Percentiles rank a stretch among this genome's conserved stretches.
phyloP scores from a whole-genome alignment of 1,140 invertebrate species.

The Zaprionus kolodkinae region DNA sequence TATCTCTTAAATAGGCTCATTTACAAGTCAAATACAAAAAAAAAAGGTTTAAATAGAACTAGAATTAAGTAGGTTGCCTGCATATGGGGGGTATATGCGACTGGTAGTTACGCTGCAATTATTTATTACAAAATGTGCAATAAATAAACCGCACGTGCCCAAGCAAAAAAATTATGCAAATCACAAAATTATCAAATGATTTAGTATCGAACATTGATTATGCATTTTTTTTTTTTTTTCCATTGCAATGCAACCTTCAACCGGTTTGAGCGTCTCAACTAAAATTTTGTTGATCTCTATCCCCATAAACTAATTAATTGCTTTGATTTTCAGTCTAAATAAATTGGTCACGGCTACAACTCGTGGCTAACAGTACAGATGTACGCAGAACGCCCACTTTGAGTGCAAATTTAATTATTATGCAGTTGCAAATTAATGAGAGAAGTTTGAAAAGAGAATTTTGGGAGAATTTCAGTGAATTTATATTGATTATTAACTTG shows the following conservation, averaged over 20 bases:
- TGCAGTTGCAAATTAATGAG: constrained; percentile 47
- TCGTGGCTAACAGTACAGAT: constrained; percentile 44
- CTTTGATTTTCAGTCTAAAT: constrained; percentile 34
- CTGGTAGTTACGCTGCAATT: not conserved
- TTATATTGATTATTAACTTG: not conserved
- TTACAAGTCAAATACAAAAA: not conserved
- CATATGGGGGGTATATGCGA: not conserved
- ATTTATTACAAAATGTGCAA: not conserved
- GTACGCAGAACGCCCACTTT: constrained; percentile 51
- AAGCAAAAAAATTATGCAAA: constrained; percentile 7
- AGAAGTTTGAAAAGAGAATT: constrained; percentile 2
- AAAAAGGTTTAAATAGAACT: not conserved
- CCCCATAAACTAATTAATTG: constrained; percentile 45
- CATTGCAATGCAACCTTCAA: constrained; percentile 9
- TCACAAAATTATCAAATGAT: constrained; percentile 5
- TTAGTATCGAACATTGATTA: constrained; percentile 5
- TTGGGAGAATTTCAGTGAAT: not conserved
- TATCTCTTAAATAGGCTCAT: constrained; percentile 13
- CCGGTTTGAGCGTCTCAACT: constrained; percentile 11
- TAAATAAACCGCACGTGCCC: constrained; percentile 2
- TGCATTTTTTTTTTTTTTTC: not conserved
- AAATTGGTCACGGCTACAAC: constrained; percentile 31
- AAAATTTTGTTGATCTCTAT: not conserved
- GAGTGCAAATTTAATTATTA: constrained; percentile 57
- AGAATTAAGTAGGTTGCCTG: not conserved